Base-by-base conservation (phyloP, 1,140 invertebrate species). In the Camponotus vicinus region DNA sequence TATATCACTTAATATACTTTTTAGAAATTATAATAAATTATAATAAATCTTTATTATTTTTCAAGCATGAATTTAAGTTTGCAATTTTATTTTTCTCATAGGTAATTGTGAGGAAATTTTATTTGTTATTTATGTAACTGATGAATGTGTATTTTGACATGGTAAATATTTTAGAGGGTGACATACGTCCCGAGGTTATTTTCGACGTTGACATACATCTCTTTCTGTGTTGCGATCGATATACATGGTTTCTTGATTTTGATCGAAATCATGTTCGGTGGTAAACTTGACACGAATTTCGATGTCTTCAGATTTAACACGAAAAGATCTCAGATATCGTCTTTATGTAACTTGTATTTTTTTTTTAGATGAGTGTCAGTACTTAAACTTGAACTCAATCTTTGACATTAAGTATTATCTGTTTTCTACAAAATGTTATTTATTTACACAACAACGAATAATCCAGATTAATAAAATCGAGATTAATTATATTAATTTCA, bases 221-320 rank as follows among this genome's bases (percentile, higher is more conserved):
- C 45, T 34, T 34, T n/a, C 21, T 45, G 2, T 18, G 9, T 52
- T n/a, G 34, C 15, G 27, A 78, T 66, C 21, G 40, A 37, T 27
- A 64, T 49, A 66, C 21, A 66, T 45, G 18, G 37, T 66, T 66
- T 37, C 42, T 78, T n/a, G 27, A 64, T 64, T 13, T 18, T 9
- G 8, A 61, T 27, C 57, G 11, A 8, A 4, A 79, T 27, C n/a
- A 57, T 18, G 49, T 49, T 79, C 15, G 45, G 8, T 34, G 27
- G 6, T 63, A 67, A 67, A 79, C 77, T 79, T 79, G 77, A 79
- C 77, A 79, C 63, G 49, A 67, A 79, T 79, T 27, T 79, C 77
- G 34, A 78, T 5, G 15, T 52, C 15, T 52, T 52, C 15, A 6
- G 15, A 52, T 52, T 52, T 52, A 52, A 52, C 76, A 45, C 34